Evolutionary conservation across 2,888 invertebrate species (phyloP).

Genomic region (Tetragnatha montana): DNA sequence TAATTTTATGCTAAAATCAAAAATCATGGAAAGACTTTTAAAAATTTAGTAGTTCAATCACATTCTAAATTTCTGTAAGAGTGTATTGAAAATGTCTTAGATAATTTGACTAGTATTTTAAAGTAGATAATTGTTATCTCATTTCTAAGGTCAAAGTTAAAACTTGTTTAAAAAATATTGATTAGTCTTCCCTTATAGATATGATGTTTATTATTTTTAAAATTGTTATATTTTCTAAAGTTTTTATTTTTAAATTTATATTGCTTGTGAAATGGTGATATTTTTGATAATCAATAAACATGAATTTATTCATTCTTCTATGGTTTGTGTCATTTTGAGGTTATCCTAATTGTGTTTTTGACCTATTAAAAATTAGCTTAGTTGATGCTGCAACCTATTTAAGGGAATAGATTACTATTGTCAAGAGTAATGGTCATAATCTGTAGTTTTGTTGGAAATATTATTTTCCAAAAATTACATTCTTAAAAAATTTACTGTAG

Average conservation of each 20-base stretch:
- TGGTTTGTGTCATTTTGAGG: background rate
- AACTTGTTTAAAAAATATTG: background rate
- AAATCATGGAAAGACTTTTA: background rate
- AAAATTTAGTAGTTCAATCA: background rate
- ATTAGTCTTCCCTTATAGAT: background rate
- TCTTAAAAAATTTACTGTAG: too few species aligned
- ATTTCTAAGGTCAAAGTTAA: background rate
- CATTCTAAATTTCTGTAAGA: too few species aligned
- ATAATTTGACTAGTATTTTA: background rate
- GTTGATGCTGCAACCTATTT: too few species aligned
- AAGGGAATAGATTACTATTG: too few species aligned
- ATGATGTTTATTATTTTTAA: too few species aligned
- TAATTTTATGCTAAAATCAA: background rate
- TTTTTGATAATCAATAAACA: constrained; percentile 26
- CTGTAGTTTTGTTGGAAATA: too few species aligned
- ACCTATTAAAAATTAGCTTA: too few species aligned
- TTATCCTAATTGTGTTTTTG: too few species aligned
- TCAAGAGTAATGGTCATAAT: too few species aligned
- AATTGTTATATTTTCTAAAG: too few species aligned
- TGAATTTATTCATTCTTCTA: constrained; percentile 10
- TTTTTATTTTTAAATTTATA: background rate
- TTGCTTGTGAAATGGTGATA: background rate
- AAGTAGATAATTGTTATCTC: background rate
- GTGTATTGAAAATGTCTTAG: too few species aligned
- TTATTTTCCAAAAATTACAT: too few species aligned